Conservation (phyloP, 2,797 vertebrate species). For the Taenioides sp. region DNA sequence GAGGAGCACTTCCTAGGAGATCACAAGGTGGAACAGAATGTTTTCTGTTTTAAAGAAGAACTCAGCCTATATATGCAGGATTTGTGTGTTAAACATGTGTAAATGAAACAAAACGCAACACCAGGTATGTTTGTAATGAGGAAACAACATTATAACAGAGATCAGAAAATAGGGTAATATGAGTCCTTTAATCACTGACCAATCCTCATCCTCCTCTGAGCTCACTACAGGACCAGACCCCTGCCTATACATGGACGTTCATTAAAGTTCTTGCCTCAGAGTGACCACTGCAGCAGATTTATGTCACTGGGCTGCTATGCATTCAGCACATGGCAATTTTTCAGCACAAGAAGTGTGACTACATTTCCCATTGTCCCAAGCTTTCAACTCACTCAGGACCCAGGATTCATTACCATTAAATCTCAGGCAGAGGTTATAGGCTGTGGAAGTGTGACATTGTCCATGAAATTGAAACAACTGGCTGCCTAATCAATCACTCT, state of each 20-base stretch:
- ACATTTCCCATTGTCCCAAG: slow-evolving; percentile 70
- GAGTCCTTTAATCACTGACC: not conserved
- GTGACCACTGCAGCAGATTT: slow-evolving; percentile 62
- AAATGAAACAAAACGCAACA: too few relatives aligned
- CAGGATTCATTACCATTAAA: slow-evolving; percentile 72
- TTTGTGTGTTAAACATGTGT: too few relatives aligned
- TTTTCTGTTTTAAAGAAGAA: too few relatives aligned
- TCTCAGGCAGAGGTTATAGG: slow-evolving; percentile 64
- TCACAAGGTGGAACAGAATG: too few relatives aligned
- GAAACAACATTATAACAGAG: too few relatives aligned
- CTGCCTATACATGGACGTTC: slow-evolving; percentile 55
- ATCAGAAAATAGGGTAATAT: too few relatives aligned
- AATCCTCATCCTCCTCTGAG: slow-evolving; percentile 30
- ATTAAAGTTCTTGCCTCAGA: slow-evolving; percentile 63
- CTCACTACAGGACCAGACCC: slow-evolving; percentile 7
- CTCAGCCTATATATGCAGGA: too few relatives aligned
- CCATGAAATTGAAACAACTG: slow-evolving; percentile 68
- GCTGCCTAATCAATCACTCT: slow-evolving; percentile 63
- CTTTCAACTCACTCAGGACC: slow-evolving; percentile 59
- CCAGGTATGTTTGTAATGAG: too few relatives aligned
- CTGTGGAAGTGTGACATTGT: slow-evolving; percentile 68
- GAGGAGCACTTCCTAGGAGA: too few relatives aligned
- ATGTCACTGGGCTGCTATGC: slow-evolving; percentile 51
- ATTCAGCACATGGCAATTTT: slow-evolving; percentile 44
- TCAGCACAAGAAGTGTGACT: slow-evolving; percentile 7